phyloP scores from a whole-genome alignment of 2,797 vertebrate species.

The Acanthis flammea region DNA sequence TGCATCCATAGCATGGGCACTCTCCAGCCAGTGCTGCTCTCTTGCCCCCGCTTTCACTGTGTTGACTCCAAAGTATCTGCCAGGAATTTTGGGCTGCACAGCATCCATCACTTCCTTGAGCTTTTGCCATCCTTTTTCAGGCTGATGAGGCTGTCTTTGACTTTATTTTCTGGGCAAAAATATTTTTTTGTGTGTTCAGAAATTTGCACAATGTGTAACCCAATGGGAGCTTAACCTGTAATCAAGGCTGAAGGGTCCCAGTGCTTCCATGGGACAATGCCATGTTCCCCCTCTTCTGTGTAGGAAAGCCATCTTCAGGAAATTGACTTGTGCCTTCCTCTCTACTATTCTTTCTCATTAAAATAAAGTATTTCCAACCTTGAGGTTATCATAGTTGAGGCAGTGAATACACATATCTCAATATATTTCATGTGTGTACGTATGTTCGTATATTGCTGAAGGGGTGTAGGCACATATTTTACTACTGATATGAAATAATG shows the following conservation, averaged over 20 bases:
- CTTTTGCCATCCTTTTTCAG: not conserved
- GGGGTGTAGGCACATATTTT: not conserved
- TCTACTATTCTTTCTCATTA: not conserved
- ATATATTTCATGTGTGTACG: not conserved
- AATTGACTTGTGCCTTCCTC: not conserved
- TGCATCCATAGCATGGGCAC: rapidly evolving
- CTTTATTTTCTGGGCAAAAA: not conserved
- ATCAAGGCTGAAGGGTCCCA: rapidly evolving
- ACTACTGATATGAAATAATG: not conserved
- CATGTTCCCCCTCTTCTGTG: rapidly evolving
- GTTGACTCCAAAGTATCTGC: not conserved
- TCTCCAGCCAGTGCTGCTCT: not conserved
- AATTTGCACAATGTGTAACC: not conserved
- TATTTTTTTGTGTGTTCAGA: not conserved
- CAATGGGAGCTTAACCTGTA: rapidly evolving
- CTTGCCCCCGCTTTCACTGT: rapidly evolving
- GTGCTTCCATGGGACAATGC: not conserved
- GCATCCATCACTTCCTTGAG: not conserved
- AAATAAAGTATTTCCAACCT: not conserved
- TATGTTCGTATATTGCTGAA: not conserved
- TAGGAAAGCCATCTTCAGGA: rapidly evolving
- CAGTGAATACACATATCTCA: not conserved
- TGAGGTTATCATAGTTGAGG: not conserved
- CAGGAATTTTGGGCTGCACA: not conserved
- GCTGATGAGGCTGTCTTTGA: not conserved